Conservation (phyloP, 2,888 invertebrate genomes). For the Amiota mariae region DNA sequence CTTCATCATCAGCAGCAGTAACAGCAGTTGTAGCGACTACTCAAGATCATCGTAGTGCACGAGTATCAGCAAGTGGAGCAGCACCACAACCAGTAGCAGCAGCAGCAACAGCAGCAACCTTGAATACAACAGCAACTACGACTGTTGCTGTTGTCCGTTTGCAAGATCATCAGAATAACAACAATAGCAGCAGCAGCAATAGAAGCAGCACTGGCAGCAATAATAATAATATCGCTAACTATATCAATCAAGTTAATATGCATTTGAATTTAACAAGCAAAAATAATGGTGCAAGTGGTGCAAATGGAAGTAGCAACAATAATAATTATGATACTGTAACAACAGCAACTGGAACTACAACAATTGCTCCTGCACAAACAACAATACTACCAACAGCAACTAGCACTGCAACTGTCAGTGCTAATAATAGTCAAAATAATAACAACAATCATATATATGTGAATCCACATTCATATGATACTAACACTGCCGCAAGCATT, state of each 20-base stretch:
- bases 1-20: slow-evolving; percentile 46
- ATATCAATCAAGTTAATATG: slow-evolving; percentile 58
- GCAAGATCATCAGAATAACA: slow-evolving; percentile 56
- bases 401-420: slow-evolving; percentile 44
- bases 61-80: slow-evolving; percentile 45
- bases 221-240: slow-evolving; percentile 50
- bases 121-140: slow-evolving; percentile 27
- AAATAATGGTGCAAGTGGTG: slow-evolving; percentile 36
- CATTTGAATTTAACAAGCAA: slow-evolving; percentile 54
- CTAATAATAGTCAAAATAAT: slow-evolving; percentile 43
- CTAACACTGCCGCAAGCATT: slow-evolving; percentile 67
- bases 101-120: slow-evolving; percentile 25
- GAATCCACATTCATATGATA: slow-evolving; percentile 71
- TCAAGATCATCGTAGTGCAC: slow-evolving; percentile 28
- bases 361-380: slow-evolving; percentile 45
- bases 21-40: slow-evolving; percentile 46
- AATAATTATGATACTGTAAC: slow-evolving; percentile 33
- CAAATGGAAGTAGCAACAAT: slow-evolving; percentile 31
- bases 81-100: slow-evolving; percentile 35
- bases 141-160: slow-evolving; percentile 42
- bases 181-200: slow-evolving; percentile 51
- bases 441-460: slow-evolving; percentile 72
- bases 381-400: slow-evolving; percentile 42
- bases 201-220: slow-evolving; percentile 48
- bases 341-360: slow-evolving; percentile 48